Evolutionary conservation across 1,140 invertebrate genomes (phyloP).

Genomic region (Chelonus insularis): DNA sequence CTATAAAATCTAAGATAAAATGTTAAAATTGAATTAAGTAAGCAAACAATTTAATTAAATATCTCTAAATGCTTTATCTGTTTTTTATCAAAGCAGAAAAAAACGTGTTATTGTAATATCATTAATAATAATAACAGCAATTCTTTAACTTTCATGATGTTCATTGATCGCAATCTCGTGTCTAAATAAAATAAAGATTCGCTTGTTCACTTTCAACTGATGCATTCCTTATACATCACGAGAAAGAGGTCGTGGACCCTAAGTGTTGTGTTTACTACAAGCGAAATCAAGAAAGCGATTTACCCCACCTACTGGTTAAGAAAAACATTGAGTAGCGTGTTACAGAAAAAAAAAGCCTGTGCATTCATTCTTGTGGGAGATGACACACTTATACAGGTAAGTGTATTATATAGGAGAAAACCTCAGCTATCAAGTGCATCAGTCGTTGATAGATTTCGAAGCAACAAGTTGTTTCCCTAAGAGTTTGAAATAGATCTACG

Average conservation of each 20-base stretch:
- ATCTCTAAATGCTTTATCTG: no score
- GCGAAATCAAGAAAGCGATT: constrained; percentile 27
- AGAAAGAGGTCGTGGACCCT: constrained; percentile 20
- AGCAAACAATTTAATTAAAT: no score
- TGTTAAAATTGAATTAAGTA: no score
- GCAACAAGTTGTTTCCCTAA: constrained; percentile 15
- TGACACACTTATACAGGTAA: constrained; percentile 28
- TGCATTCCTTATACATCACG: background rate
- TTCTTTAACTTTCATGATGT: background rate
- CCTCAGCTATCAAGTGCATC: constrained; percentile 18
- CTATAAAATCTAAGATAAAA: no score
- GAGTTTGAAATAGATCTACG: background rate
- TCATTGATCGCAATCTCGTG: background rate
- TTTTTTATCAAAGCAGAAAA: no score
- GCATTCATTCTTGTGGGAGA: constrained; percentile 18
- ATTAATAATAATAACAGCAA: no score
- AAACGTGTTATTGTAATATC: no score
- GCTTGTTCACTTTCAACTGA: constrained; percentile 22
- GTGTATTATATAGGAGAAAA: constrained; percentile 34
- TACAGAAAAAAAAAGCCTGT: background rate
- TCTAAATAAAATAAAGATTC: background rate
- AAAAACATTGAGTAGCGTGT: background rate
- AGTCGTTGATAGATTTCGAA: background rate
- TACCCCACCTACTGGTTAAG: constrained; percentile 1
- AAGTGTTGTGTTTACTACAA: background rate